phyloP scores from a whole-genome alignment of 2,113 vertebrate species.

The Scolopax mira region DNA sequence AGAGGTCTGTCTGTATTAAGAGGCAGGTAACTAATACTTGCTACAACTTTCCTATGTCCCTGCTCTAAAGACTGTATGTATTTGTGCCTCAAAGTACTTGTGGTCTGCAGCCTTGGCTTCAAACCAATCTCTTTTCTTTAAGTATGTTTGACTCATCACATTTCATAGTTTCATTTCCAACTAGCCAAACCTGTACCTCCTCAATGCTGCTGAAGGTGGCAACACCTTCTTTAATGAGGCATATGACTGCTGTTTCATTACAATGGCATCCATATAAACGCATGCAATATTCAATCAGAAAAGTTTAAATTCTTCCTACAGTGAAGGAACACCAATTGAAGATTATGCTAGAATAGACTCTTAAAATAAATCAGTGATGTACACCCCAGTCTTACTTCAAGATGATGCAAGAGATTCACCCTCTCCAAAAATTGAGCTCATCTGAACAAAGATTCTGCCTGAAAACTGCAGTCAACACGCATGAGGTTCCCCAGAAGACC shows the following conservation, averaged over 20 bases:
- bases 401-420: neutral
- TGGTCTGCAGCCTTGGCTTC: slow-evolving; percentile 37
- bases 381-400: slow-evolving; percentile 1
- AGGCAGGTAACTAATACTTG: neutral
- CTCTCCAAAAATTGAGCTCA: neutral
- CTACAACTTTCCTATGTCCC: neutral
- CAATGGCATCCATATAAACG: slow-evolving; percentile 67
- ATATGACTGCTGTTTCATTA: slow-evolving; percentile 58
- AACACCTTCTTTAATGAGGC: slow-evolving; percentile 74
- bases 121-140: slow-evolving; percentile 13
- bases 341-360: slow-evolving; percentile 8
- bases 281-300: slow-evolving; percentile 46
- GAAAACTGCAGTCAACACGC: neutral
- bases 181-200: slow-evolving; percentile 72
- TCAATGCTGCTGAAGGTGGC: slow-evolving; percentile 54
- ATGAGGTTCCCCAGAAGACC: neutral
- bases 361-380: neutral
- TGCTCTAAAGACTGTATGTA: neutral
- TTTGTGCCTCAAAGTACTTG: slow-evolving; percentile 19
- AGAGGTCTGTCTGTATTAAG: neutral
- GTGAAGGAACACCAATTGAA: neutral
- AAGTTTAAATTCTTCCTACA: slow-evolving; percentile 52
- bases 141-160: slow-evolving; percentile 69
- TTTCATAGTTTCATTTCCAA: slow-evolving; percentile 68
- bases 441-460: neutral